These are phyloP conservation scores for Ophioninae sp. DNA, from an alignment of 2,888 invertebrate species.

Conservation along the genomic window DNA sequence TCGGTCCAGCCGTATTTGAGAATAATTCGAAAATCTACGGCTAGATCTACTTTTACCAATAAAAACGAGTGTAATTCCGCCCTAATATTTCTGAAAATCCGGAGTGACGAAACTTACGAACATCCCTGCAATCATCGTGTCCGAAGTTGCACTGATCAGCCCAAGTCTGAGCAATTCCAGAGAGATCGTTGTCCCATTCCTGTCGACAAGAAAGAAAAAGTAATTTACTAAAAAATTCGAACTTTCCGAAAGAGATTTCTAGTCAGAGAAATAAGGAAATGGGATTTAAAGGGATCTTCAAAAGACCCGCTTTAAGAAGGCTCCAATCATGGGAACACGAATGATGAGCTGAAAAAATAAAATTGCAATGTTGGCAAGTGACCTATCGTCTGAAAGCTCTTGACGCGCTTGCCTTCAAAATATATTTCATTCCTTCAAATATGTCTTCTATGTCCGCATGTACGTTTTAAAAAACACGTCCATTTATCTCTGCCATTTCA, in stretches of 20 bases:
- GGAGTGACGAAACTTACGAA: conserved; percentile 68
- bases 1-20: neutral
- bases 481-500: neutral
- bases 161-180: conserved; percentile 80
- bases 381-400: neutral
- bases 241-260: neutral
- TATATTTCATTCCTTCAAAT: neutral
- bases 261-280: neutral
- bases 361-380: neutral
- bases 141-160: conserved; percentile 79
- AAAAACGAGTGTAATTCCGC: neutral
- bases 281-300: neutral
- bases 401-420: neutral
- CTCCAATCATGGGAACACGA: neutral
- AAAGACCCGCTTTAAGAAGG: neutral
- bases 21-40: neutral
- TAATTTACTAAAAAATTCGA: neutral
- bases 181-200: conserved; percentile 78
- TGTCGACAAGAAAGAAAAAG: conserved; percentile 40
- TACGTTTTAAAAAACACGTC: neutral
- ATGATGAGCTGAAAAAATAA: neutral
- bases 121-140: conserved; percentile 79
- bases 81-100: neutral
- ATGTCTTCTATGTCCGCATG: neutral
- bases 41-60: neutral